Evolutionary conservation across 2,113 vertebrate species (phyloP), one percentile per base, ranked within the genome.

Genomic region (Tricholaema leucomelas): DNA sequence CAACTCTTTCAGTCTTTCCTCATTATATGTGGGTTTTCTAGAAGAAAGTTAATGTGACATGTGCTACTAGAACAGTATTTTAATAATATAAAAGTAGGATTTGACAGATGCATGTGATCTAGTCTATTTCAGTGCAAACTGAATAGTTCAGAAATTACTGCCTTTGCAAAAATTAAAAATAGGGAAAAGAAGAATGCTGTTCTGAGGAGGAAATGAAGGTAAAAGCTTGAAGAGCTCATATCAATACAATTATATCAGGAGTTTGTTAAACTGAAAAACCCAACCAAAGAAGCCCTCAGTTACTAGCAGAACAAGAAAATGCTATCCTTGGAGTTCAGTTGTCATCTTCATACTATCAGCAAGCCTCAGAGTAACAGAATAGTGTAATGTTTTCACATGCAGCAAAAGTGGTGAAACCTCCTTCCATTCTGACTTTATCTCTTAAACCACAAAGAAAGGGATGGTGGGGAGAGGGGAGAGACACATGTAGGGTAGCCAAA

Each of bases 361-460:
- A 15, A 79, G 87, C 54, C 61, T 96, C 91, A 96, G 87, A 83
- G 92, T 86, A 95, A 96, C 85, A 94, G 93, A 94, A 93, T 94
- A 86, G 86, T 70, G 82, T 94, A 91, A 94, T 96, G 85, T 87
- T 96, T 96, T 84, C 88, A 80, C 72, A 78, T 61, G 31, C 15
- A 76, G 77, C 4, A 3, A 79, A 90, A 88, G 61, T 6, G 33
- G 79, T 92, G 54, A 92, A 96, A 94, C 88, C 84, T 94, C 85
- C 95, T 73, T 81, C 82, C 78, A 24, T 89, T 95, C 54, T 78
- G 58, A 91, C 80, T 96, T 96, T 97, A 96, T 92, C 93, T 95
- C 88, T 94, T 87, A 96, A 94, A 95, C 94, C 96, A 96, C 92
- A 96, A 92, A 90, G 79, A 95, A 94, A 82, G 48, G 20, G n/a